Conservation (phyloP, 2,797 vertebrate species). For the Spheniscus humboldti region DNA sequence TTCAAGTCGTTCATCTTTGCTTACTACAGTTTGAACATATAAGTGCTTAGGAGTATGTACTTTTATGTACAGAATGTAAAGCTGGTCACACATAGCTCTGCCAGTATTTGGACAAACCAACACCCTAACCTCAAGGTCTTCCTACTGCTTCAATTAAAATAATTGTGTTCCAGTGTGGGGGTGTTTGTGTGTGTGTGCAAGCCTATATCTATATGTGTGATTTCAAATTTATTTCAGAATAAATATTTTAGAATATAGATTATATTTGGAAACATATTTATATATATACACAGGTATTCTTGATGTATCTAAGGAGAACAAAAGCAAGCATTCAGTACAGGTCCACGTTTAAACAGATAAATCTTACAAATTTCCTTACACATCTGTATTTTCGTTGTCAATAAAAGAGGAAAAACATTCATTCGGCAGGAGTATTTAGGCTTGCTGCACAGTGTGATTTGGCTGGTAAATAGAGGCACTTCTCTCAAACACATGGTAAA, state of each 20-base stretch:
- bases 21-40: not conserved
- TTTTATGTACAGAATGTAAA: not conserved
- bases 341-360: not conserved
- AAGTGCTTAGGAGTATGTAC: not conserved
- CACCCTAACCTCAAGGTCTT: not conserved
- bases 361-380: not conserved
- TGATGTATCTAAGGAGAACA: not conserved
- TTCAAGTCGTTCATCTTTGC: not conserved
- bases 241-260: not conserved
- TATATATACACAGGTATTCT: too few species aligned
- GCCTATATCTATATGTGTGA: too few species aligned
- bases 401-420: not conserved
- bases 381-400: not conserved
- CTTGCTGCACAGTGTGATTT: not conserved
- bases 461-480: not conserved
- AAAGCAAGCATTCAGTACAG: not conserved
- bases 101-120: not conserved
- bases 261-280: not conserved
- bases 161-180: accelerated
- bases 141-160: not conserved
- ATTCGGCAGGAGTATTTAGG: not conserved
- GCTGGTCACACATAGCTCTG: not conserved
- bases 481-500: not conserved
- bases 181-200: not conserved
- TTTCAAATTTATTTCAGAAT: not conserved